These are phyloP conservation scores for Gorilla gorilla DNA, from an alignment of 2,113 vertebrate species.

Conservation along the genomic window DNA sequence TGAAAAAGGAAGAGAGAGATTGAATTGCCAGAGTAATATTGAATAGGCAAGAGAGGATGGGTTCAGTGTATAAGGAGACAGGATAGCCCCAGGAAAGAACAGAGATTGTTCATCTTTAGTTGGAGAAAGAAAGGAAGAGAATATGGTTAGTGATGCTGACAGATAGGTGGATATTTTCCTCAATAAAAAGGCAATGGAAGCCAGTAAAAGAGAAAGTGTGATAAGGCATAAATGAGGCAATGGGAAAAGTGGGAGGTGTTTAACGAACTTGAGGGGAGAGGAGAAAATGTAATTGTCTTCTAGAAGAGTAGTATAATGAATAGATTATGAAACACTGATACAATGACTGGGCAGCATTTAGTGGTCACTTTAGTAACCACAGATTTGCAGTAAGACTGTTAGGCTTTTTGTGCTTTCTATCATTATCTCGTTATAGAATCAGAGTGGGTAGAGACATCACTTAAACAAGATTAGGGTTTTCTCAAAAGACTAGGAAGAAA, in stretches of 20 bases:
- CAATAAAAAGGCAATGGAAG: neutral
- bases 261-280: neutral
- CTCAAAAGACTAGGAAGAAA: neutral
- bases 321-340: neutral
- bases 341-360: neutral
- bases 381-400: neutral
- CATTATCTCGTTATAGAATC: neutral
- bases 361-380: neutral
- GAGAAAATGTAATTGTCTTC: neutral
- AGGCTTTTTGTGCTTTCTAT: neutral
- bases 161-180: neutral
- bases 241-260: neutral
- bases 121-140: neutral
- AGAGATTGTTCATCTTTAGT: neutral
- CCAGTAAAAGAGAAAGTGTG: neutral
- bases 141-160: neutral
- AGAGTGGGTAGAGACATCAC: neutral
- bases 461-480: neutral
- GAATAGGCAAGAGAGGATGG: neutral
- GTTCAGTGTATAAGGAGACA: neutral
- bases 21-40: neutral
- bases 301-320: neutral
- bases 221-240: neutral
- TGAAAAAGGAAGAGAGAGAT: fast-evolving
- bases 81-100: neutral